These are phyloP conservation scores for Tethea ocularis DNA, from an alignment of 2,888 invertebrate species.

Conservation along the genomic window DNA sequence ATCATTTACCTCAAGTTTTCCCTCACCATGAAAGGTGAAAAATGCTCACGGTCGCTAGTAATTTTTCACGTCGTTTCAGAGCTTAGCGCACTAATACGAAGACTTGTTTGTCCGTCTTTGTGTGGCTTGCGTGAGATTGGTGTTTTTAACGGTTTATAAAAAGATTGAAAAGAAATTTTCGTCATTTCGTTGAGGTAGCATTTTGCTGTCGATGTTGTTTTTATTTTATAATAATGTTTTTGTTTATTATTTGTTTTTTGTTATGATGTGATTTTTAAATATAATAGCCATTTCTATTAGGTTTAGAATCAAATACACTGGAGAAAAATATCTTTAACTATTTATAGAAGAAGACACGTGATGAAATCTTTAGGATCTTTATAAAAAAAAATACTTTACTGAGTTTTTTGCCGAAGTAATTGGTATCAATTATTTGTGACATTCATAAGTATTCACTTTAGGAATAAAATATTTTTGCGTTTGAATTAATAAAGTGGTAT, in stretches of 20 bases:
- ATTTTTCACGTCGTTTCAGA: constrained; percentile 44
- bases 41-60: constrained; percentile 45
- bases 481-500: too few species aligned
- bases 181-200: not conserved
- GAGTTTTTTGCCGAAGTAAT: too few species aligned
- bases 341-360: too few species aligned
- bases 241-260: not conserved
- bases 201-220: not conserved
- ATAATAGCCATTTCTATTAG: too few species aligned
- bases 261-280: too few species aligned
- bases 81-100: constrained; percentile 25
- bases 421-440: too few species aligned
- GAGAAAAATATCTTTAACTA: too few species aligned
- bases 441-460: too few species aligned
- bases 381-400: too few species aligned
- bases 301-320: too few species aligned
- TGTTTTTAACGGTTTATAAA: not conserved
- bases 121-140: constrained; percentile 2
- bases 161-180: not conserved
- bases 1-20: constrained; percentile 21
- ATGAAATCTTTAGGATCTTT: too few species aligned
- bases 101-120: constrained; percentile 21
- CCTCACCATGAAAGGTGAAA: constrained; percentile 46
- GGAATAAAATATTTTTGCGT: too few species aligned
- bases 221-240: not conserved